These are phyloP conservation scores for Eufriesea mexicana DNA, from an alignment of 1,140 invertebrate species.

Conservation along the genomic window DNA sequence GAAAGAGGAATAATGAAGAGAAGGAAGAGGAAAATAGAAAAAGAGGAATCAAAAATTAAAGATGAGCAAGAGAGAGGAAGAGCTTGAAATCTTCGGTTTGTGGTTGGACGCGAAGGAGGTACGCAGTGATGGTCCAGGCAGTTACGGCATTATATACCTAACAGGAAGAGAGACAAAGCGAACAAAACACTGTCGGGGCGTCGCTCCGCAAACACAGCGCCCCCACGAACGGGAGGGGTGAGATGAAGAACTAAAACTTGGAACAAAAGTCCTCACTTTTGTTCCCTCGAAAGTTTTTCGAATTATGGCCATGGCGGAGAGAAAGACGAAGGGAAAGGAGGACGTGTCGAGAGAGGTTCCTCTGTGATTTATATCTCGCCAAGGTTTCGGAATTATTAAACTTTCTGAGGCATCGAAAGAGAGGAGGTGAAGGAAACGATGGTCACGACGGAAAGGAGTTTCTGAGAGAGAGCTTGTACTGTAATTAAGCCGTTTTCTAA, in stretches of 20 bases:
- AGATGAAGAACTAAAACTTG: constrained; percentile 76
- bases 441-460: constrained; percentile 15
- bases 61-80: not conserved
- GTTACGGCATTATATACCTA: constrained; percentile 73
- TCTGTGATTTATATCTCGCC: constrained; percentile 74
- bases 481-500: constrained; percentile 78
- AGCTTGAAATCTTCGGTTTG: constrained; percentile 51
- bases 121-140: constrained; percentile 58
- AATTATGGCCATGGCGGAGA: constrained; percentile 75
- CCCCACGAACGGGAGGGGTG: constrained; percentile 18
- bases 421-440: constrained; percentile 22
- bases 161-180: constrained; percentile 80
- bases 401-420: constrained; percentile 44
- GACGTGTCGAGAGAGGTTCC: constrained; percentile 47
- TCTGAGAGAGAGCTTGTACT: constrained; percentile 66
- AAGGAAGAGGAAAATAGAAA: not conserved
- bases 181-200: constrained; percentile 80
- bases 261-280: constrained; percentile 81
- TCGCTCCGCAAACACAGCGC: constrained; percentile 76
- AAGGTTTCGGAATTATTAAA: constrained; percentile 74
- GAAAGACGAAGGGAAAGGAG: constrained; percentile 46
- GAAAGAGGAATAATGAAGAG: constrained; percentile 1
- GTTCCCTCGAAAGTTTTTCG: constrained; percentile 80
- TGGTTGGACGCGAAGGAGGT: constrained; percentile 54
- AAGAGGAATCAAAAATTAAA: not conserved